Conservation (phyloP, 2,113 vertebrate genomes). For the Sterna hirundo region DNA sequence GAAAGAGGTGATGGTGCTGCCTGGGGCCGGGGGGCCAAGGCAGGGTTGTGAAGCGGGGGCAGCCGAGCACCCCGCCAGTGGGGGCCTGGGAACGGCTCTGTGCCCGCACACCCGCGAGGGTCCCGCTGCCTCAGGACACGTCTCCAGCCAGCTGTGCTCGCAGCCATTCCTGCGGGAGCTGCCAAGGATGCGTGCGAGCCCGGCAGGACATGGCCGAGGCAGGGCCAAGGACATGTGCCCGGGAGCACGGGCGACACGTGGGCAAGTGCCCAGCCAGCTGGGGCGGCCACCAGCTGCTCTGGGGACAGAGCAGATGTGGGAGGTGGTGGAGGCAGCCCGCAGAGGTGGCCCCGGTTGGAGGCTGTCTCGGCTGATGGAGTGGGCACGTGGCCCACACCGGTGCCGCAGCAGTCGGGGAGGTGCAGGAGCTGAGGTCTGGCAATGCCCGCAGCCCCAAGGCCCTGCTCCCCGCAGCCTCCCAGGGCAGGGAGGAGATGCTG, state of each 20-base stretch:
- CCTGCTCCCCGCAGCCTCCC: neutral
- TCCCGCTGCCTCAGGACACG: neutral
- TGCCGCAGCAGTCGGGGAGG: neutral
- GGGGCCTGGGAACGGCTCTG: neutral
- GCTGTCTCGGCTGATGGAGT: fast-evolving
- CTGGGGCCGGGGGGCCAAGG: neutral
- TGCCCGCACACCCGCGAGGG: fast-evolving
- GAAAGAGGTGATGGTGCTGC: conserved; percentile 28
- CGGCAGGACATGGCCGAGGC: fast-evolving
- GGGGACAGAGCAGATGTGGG: neutral
- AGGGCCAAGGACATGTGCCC: neutral
- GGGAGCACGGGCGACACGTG: fast-evolving
- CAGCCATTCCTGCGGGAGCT: fast-evolving
- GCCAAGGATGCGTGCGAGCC: neutral
- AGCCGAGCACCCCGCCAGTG: fast-evolving
- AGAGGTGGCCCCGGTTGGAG: neutral
- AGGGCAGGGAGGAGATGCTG: neutral
- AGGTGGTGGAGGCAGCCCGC: neutral
- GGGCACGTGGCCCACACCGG: fast-evolving
- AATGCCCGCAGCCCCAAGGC: neutral
- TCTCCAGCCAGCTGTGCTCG: neutral
- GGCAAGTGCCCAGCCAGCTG: fast-evolving
- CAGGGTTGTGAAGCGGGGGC: neutral
- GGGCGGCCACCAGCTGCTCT: neutral
- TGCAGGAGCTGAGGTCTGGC: neutral